Evolutionary conservation across 2,113 vertebrate genomes (phyloP), one percentile per base, ranked within the genome.

Genomic region (Pandion haliaetus): DNA sequence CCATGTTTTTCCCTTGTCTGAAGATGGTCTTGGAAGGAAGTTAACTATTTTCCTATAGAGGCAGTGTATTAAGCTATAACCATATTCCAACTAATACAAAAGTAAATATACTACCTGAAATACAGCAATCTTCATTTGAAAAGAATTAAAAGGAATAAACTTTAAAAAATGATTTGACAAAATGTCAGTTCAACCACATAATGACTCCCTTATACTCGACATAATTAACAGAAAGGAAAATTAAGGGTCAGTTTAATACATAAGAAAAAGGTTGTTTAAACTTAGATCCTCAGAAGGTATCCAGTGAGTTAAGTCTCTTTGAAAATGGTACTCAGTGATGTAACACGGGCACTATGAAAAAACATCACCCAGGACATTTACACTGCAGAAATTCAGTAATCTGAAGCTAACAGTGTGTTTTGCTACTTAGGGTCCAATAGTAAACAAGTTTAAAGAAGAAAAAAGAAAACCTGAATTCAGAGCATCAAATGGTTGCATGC

Each of bases 41-140:
- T 65, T 85, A 72, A 89, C 70, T 73, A 17, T 93, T 79, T 91
- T 79, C 49, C 76, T 78, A 69, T 14, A 86, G 76, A 94, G 94
- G 95, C 93, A 96, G 83, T 93, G 86, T 87, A 86, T 89, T 95
- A 96, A 95, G 93, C 94, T 97, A 90, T 90, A 97, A 94, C 92
- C 82, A 62, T 88, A 95, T 86, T 96, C 91, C 92, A 96, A 86
- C 93, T 95, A 95, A 95, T 40, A 90, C 62, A 92, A 93, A 73
- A 92, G 85, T 71, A 94, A 94, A 87, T 76, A 76, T 59, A 81
- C 94, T 94, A 93, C 87, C 36, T 10, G 80, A 97, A 96, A 93
- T 87, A 96, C 11, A 94, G 66, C 92, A 79, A 88, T 93, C 80
- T 96, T 95, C 42, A 87, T 91, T 84, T 93, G 84, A 80, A 96